Percentiles rank a stretch among this genome's conserved stretches.
These are phyloP conservation scores for Corythornis madagascariensis DNA, from an alignment of 2,113 vertebrate species.

Conservation along the genomic window DNA sequence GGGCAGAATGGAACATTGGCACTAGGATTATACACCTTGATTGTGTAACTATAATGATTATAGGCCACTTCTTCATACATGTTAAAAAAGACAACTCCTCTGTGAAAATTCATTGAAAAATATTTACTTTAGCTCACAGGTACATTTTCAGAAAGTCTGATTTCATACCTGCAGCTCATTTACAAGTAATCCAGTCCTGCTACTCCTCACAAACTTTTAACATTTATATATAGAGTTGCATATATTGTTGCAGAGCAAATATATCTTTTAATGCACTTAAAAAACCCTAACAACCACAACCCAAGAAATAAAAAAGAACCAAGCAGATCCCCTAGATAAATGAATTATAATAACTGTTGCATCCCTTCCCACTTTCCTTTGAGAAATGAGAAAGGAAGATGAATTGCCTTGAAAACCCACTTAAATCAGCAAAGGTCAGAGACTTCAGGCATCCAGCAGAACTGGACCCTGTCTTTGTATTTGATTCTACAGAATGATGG, in stretches of 20 bases:
- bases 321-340: neutral
- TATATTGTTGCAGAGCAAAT: neutral
- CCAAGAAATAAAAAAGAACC: too few species aligned
- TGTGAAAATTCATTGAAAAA: neutral
- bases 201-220: neutral
- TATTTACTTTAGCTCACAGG: neutral
- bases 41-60: neutral
- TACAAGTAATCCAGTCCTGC: neutral
- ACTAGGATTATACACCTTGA: neutral
- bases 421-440: neutral
- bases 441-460: neutral
- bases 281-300: neutral
- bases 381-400: neutral
- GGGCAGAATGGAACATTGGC: neutral
- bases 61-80: neutral
- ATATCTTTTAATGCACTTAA: neutral
- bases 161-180: neutral
- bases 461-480: neutral
- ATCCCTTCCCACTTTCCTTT: neutral
- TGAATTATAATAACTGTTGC: neutral
- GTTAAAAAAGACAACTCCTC: neutral
- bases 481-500: neutral
- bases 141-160: neutral
- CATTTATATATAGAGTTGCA: neutral
- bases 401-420: neutral